These are phyloP conservation scores for Papilio xuthus DNA, from an alignment of 1,140 invertebrate genomes.

Conservation along the genomic window DNA sequence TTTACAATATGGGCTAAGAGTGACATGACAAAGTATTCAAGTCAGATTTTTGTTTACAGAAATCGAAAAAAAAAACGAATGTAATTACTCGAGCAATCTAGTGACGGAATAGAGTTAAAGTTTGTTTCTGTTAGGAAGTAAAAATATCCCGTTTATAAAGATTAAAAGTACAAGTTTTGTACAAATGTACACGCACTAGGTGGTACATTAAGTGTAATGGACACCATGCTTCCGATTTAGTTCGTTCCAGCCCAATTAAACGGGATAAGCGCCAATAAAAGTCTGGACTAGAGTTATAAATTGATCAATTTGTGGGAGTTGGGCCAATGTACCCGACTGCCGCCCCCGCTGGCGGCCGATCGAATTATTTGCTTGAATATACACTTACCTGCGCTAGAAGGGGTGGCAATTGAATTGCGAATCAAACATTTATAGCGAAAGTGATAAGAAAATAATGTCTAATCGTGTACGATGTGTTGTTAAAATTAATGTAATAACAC, in stretches of 20 bases:
- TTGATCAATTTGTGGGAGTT: constrained; percentile 63
- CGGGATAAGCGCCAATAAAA: constrained; percentile 69
- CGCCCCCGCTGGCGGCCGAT: background rate
- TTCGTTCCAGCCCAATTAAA: constrained; percentile 63
- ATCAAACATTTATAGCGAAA: constrained; percentile 30
- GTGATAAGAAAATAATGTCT: constrained; percentile 16
- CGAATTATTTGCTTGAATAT: constrained; percentile 38
- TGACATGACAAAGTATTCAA: no score
- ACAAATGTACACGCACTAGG: constrained; percentile 17
- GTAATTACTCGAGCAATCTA: background rate
- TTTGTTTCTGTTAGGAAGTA: background rate
- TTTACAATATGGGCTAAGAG: no score
- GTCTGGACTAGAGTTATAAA: constrained; percentile 64
- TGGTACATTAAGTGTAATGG: constrained; percentile 52
- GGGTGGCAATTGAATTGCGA: constrained; percentile 30
- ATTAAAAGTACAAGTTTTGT: constrained; percentile 21
- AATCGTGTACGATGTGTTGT: background rate
- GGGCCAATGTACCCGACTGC: constrained; percentile 39
- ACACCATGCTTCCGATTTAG: constrained; percentile 53
- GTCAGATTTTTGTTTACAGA: no score
- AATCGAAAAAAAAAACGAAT: no score
- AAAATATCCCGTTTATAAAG: background rate
- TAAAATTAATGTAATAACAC: background rate
- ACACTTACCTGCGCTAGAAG: constrained; percentile 36
- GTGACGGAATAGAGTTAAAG: background rate